phyloP scores from a whole-genome alignment of 23 tunicate species.

The Trididemnum clinides region DNA sequence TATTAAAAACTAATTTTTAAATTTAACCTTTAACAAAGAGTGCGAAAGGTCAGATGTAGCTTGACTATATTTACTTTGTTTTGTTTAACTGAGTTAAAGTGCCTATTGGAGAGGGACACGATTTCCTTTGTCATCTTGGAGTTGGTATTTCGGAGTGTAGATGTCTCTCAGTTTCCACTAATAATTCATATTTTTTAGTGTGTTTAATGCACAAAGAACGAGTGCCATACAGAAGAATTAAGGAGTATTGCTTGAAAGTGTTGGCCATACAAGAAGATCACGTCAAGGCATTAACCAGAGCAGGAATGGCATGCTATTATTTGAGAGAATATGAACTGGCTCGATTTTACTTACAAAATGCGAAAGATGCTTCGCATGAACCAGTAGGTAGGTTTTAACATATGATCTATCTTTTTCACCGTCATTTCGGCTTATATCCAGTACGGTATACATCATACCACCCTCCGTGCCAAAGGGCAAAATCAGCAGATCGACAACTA shows the following conservation, averaged over 20 bases:
- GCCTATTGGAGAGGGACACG: no score
- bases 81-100: no score
- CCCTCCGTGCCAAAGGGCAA: no score
- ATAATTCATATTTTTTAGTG: constrained; percentile 32
- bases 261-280: constrained; percentile 77
- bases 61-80: no score
- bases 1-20: no score
- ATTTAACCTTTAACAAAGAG: no score
- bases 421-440: no score
- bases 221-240: constrained; percentile 78
- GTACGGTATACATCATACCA: no score
- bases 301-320: constrained; percentile 94
- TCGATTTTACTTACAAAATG: constrained; percentile 70
- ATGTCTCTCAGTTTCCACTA: not conserved
- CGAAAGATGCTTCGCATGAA: constrained; percentile 79
- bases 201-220: constrained; percentile 82
- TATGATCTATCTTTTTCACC: not conserved
- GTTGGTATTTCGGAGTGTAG: no score
- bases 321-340: constrained; percentile 83
- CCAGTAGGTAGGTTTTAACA: constrained; percentile 61
- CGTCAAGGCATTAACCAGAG: constrained; percentile 76
- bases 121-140: no score
- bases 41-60: no score
- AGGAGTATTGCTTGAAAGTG: constrained; percentile 75
- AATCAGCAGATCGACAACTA: no score